Base-by-base conservation (phyloP, 2,113 vertebrate species). In the Poicephalus gulielmi region DNA sequence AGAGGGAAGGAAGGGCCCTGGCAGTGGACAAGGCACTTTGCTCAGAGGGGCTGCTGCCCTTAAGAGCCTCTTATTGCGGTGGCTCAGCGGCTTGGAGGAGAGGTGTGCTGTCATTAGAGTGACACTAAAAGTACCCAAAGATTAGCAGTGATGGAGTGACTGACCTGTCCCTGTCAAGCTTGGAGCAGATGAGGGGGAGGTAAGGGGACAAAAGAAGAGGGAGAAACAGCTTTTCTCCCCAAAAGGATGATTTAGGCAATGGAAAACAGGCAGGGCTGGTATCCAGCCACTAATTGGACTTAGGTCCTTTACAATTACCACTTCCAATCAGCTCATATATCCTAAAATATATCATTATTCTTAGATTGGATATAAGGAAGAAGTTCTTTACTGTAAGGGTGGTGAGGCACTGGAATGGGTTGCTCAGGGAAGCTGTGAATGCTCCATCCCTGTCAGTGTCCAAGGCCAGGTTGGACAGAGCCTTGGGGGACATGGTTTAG, bases 21-120 rank as follows among this genome's bases (percentile, higher is more conserved):
- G 97, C 96, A 97, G 98, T 76, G 97, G 83, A 94, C 93, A 94
- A 97, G 97, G 94, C 98, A 98, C 92, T 97, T 97, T 96, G 95
- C 96, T 98, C 98, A 98, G 97, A 92, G 92, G 96, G 95, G 95
- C 95, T 87, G 95, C 83, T 94, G 78, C 77, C 73, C 93, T 96
- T 96, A 88, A 95, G 80, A 97, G 89, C 92, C 94, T 98, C 97
- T 97, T 97, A 97, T 80, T 96, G 94, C 49, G 0, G 39, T 9
- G 12, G n/a, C 50, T 59, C 11, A 3, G 59, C 4, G 2, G 62
- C 83, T 93, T 3, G 5, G 88, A 53, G 22, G 85, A 76, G 71
- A 88, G 92, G 79, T 70, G 64, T 73, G 74, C 91, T 97, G 96
- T 97, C 96, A 97, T 96, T 89, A 95, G 92, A 95, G 74, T 97